A percentile compares a stretch with the other conserved stretches of the same genome.
Conservation (phyloP, 2,113 vertebrate species). For the Trinectes maculatus region DNA sequence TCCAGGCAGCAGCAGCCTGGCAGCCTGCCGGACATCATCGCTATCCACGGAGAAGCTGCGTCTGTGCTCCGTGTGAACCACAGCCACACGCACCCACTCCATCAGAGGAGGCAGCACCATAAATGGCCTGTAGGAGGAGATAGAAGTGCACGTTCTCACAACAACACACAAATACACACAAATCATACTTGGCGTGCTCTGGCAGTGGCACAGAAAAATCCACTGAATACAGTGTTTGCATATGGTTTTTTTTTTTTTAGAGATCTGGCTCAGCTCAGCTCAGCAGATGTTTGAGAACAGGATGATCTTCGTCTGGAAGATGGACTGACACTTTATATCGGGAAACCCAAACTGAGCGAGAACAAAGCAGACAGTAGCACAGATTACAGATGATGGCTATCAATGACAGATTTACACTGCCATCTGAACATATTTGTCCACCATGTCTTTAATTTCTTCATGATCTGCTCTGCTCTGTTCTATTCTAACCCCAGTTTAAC, state of each 20-base stretch:
- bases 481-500: no score
- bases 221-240: conserved; percentile 47
- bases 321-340: conserved; percentile 12
- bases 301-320: conserved; percentile 22
- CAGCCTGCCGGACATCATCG: conserved; percentile 97
- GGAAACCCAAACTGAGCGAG: not conserved
- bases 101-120: conserved; percentile 95
- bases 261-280: not conserved
- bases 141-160: conserved; percentile 35
- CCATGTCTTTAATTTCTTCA: no score
- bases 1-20: conserved; percentile 92
- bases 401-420: no score
- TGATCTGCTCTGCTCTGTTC: no score
- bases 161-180: not conserved
- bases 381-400: no score
- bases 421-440: no score
- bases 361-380: no score
- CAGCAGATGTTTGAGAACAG: conserved; percentile 34
- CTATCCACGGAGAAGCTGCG: conserved; percentile 98
- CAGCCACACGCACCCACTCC: conserved; percentile 97
- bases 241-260: conserved; percentile 20
- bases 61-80: conserved; percentile 93
- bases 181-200: not conserved
- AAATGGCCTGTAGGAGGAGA: conserved; percentile 90
- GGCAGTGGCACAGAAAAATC: conserved; percentile 38